Percentiles rank a stretch among this genome's conserved stretches.
Evolutionary conservation across 2,888 invertebrate genomes (phyloP).

Genomic region (Petrophora chlorosata): DNA sequence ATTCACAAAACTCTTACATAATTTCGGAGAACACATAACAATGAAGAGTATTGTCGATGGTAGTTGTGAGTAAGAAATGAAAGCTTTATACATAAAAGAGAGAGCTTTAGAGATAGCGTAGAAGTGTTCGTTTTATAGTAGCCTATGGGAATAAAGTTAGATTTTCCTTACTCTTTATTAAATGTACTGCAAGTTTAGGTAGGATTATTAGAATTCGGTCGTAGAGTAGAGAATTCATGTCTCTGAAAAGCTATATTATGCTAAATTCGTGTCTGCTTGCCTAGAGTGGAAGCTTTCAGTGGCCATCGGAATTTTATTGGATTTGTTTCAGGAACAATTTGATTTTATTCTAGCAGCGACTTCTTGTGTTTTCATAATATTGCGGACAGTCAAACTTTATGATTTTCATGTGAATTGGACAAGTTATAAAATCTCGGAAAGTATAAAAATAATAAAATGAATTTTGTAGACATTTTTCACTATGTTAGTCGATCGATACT

Average conservation of each 20-base stretch:
- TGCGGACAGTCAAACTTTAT: too few relatives aligned
- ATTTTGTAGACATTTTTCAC: too few relatives aligned
- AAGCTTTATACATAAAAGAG: too few relatives aligned
- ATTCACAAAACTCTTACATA: too few relatives aligned
- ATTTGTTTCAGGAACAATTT: slow-evolving; percentile 20
- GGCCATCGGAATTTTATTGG: slow-evolving; percentile 20
- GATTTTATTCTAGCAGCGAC: not conserved
- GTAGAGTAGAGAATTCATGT: slow-evolving; percentile 22
- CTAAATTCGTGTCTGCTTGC: slow-evolving; percentile 17
- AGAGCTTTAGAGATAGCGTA: too few relatives aligned
- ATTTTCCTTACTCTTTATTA: not conserved
- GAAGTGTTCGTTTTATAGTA: too few relatives aligned
- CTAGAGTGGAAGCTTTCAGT: slow-evolving; percentile 12
- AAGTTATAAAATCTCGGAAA: too few relatives aligned
- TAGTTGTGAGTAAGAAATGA: too few relatives aligned
- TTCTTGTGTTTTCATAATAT: slow-evolving; percentile 9
- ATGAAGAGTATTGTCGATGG: not conserved
- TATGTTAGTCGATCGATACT: too few relatives aligned
- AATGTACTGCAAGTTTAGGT: not conserved
- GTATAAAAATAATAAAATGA: too few relatives aligned
- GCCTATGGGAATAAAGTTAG: too few relatives aligned
- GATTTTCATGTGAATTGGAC: too few relatives aligned
- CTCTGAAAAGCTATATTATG: slow-evolving; percentile 23
- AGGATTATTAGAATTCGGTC: slow-evolving; percentile 28
- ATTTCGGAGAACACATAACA: not conserved